Percentiles rank a stretch among this genome's conserved stretches.
These are phyloP conservation scores for Drosophila seclusa DNA, from an alignment of 2,888 invertebrate species.

Conservation along the genomic window DNA sequence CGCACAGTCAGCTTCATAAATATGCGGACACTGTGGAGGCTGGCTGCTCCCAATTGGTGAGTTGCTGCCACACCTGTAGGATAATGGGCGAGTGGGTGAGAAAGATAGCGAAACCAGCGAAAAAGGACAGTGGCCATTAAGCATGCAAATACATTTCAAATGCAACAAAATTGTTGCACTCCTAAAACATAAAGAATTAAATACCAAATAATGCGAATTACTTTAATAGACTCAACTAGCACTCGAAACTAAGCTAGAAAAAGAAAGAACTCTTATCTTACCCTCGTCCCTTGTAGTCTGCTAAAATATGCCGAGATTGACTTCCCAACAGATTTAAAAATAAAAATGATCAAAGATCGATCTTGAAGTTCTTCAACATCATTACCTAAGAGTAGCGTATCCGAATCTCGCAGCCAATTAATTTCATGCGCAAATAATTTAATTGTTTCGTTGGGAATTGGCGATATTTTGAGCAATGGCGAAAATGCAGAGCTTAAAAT, in stretches of 20 bases:
- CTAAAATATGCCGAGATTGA: not conserved
- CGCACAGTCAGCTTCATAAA: conserved; percentile 22
- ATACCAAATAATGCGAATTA: conserved; percentile 42
- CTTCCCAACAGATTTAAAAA: not conserved
- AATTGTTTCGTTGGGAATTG: not conserved
- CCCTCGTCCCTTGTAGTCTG: not conserved
- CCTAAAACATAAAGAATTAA: conserved; percentile 2
- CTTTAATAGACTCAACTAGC: conserved; percentile 31
- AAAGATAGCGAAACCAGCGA: conserved; percentile 14
- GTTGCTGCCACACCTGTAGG: conserved; percentile 24
- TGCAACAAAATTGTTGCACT: conserved; percentile 64
- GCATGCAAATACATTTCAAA: conserved; percentile 69
- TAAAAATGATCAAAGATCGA: not conserved
- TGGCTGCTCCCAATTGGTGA: not conserved
- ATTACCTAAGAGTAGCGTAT: not conserved
- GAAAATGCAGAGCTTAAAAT: not conserved
- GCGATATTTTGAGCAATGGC: not conserved
- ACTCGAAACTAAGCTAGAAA: not conserved
- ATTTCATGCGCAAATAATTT: not conserved
- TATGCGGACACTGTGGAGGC: conserved; percentile 18
- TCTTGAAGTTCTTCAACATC: not conserved
- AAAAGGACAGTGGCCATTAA: conserved; percentile 56
- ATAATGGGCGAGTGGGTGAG: not conserved
- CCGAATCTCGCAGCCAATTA: not conserved
- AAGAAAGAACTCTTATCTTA: not conserved